These are phyloP conservation scores for Timema podura DNA, from an alignment of 2,888 invertebrate genomes.

Conservation along the genomic window DNA sequence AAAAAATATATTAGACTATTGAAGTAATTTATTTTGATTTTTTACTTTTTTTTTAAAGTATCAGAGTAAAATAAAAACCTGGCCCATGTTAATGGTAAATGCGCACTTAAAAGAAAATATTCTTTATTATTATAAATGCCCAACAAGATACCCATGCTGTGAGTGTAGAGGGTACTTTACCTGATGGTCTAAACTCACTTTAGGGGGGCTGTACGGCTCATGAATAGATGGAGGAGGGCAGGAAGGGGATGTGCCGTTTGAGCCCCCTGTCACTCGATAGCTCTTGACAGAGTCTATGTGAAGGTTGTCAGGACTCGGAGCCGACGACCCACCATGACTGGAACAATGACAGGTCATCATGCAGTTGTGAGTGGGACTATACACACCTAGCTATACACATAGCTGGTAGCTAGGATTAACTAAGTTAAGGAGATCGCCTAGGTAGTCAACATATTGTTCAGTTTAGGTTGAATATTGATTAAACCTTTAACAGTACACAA, in stretches of 20 bases:
- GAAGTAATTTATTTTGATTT: too few relatives aligned
- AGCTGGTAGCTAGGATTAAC: not conserved
- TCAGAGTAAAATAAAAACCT: too few relatives aligned
- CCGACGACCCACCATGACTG: constrained; percentile 23
- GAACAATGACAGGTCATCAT: constrained; percentile 5
- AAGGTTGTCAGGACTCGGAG: constrained; percentile 28
- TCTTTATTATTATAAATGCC: too few relatives aligned
- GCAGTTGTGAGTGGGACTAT: not conserved
- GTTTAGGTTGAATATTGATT: too few relatives aligned
- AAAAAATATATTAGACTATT: too few relatives aligned
- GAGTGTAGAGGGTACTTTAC: not conserved
- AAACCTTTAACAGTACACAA: too few relatives aligned
- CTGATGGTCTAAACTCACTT: constrained; percentile 23
- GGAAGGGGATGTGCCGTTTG: constrained; percentile 41
- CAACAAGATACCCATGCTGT: too few relatives aligned
- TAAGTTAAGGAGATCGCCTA: too few relatives aligned
- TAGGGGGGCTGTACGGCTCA: constrained; percentile 37
- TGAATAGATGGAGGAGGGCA: constrained; percentile 31
- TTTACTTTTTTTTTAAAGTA: too few relatives aligned
- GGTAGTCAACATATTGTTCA: too few relatives aligned
- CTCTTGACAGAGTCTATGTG: constrained; percentile 3
- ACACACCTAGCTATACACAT: not conserved
- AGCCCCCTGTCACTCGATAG: constrained; percentile 29
- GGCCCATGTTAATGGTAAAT: too few relatives aligned
- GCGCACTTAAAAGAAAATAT: too few relatives aligned